phyloP scores from a whole-genome alignment of 2,113 vertebrate species.

The Danio rerio region DNA sequence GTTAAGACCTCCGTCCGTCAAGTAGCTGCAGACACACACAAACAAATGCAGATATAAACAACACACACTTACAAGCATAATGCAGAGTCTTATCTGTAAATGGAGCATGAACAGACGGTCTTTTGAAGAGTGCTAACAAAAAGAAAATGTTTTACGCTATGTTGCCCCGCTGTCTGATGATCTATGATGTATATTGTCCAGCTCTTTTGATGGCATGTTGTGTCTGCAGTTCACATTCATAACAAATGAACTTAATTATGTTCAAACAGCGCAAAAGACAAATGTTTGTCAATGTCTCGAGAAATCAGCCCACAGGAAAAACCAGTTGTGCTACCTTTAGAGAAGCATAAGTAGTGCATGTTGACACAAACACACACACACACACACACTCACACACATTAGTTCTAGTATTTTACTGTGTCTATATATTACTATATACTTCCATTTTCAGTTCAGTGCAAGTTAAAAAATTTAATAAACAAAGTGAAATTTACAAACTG shows the following conservation, averaged over 20 bases:
- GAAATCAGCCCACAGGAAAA: constrained; percentile 6
- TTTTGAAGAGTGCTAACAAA: background rate
- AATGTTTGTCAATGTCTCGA: constrained; percentile 1
- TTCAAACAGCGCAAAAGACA: background rate
- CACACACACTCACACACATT: background rate
- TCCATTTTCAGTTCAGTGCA: too few relatives aligned
- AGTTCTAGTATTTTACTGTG: too few relatives aligned
- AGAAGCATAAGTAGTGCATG: background rate
- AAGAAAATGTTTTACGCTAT: background rate
- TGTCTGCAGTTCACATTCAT: constrained; percentile 1
- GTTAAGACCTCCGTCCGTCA: constrained; percentile 87
- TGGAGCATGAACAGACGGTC: background rate
- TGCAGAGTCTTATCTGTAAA: background rate
- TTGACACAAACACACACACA: constrained; percentile 33
- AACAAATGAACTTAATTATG: background rate
- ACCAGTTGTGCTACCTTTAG: background rate
- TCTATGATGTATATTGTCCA: background rate
- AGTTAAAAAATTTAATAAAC: too few relatives aligned
- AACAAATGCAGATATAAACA: background rate
- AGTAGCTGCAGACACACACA: constrained; percentile 74
- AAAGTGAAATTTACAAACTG: too few relatives aligned
- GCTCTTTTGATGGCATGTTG: background rate
- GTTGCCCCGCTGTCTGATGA: background rate
- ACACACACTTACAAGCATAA: background rate
- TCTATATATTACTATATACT: too few relatives aligned